A percentile compares a stretch with the other conserved stretches of the same genome.
phyloP scores from a whole-genome alignment of 2,888 invertebrate species.

The Thymelicus acteon region DNA sequence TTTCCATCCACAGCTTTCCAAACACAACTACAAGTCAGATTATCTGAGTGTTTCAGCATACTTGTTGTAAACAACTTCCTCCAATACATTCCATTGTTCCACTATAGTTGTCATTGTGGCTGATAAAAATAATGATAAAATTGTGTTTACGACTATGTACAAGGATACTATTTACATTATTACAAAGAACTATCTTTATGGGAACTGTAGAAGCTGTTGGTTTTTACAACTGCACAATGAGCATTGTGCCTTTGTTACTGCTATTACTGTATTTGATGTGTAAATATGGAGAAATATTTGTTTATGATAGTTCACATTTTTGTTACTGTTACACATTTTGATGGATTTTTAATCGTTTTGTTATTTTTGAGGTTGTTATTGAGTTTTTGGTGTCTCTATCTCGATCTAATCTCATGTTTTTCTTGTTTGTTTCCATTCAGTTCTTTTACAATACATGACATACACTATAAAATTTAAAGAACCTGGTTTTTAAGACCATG shows the following conservation, averaged over 20 bases:
- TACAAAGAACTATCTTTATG: slow-evolving; percentile 18
- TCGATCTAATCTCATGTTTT: too few species aligned
- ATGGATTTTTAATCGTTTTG: too few species aligned
- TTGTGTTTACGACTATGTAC: slow-evolving; percentile 1
- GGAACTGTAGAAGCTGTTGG: slow-evolving; percentile 6
- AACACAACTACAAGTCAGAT: too few species aligned
- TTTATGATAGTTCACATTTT: not conserved
- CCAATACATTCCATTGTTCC: not conserved
- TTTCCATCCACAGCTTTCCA: too few species aligned
- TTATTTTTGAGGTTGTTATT: too few species aligned
- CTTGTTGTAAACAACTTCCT: not conserved
- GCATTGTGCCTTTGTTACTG: slow-evolving; percentile 16
- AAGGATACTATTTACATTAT: not conserved
- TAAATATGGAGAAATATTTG: not conserved
- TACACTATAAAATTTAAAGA: too few species aligned
- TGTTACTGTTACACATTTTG: too few species aligned
- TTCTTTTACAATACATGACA: too few species aligned
- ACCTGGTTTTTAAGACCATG: too few species aligned
- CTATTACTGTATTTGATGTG: not conserved
- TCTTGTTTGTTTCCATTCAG: too few species aligned
- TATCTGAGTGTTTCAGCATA: not conserved
- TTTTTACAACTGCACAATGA: not conserved
- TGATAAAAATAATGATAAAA: slow-evolving; percentile 2
- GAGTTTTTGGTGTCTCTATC: too few species aligned
- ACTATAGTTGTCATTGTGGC: not conserved